Conservation (phyloP, 2,888 invertebrate genomes). For the Limenitis camilla region DNA sequence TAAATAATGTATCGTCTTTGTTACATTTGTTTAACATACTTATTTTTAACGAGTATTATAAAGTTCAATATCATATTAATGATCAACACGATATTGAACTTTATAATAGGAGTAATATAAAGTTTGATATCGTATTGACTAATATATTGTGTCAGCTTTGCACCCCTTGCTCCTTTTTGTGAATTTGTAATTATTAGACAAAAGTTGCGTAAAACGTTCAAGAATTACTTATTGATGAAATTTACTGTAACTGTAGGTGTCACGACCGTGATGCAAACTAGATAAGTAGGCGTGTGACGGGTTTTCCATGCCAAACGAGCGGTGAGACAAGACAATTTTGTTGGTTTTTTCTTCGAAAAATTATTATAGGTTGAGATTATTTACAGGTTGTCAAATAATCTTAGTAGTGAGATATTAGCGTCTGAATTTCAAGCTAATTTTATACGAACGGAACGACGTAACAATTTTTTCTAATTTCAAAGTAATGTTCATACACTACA, state of each 20-base stretch:
- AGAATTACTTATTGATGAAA: conserved; percentile 38
- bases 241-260: conserved; percentile 30
- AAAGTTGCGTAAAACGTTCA: conserved; percentile 31
- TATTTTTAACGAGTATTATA: no score
- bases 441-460: conserved; percentile 6
- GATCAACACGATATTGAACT: no score
- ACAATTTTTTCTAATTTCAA: conserved; percentile 7
- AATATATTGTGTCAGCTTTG: no score
- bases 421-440: conserved; percentile 13
- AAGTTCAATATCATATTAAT: no score
- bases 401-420: conserved; percentile 16
- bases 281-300: conserved; percentile 53
- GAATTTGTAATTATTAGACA: neutral
- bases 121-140: no score
- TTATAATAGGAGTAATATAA: no score
- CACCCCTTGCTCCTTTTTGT: no score
- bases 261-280: conserved; percentile 33
- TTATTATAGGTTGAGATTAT: conserved; percentile 24
- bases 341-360: conserved; percentile 34
- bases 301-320: conserved; percentile 46
- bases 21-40: no score
- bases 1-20: no score
- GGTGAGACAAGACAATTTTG: conserved; percentile 41
- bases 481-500: no score
- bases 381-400: conserved; percentile 18